These are phyloP conservation scores for Anthophora plumipes DNA, from an alignment of 2,888 invertebrate species.

Conservation along the genomic window DNA sequence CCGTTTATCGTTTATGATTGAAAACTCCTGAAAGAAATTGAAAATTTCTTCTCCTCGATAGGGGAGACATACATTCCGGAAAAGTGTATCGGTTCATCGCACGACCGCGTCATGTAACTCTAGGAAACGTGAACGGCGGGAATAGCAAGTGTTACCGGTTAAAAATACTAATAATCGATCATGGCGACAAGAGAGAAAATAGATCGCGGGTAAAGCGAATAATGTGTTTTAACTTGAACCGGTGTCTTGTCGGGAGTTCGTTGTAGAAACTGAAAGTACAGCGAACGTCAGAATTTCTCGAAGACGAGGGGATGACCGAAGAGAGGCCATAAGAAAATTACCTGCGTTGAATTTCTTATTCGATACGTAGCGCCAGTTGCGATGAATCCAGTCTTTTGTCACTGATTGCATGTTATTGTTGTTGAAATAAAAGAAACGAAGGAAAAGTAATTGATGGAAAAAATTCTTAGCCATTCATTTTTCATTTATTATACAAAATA, in stretches of 20 bases:
- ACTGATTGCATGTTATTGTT: conserved; percentile 34
- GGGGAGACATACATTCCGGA: neutral
- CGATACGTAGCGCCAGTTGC: conserved; percentile 65
- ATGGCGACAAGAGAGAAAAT: conserved; percentile 47
- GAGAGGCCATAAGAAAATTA: conserved; percentile 80
- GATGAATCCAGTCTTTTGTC: conserved; percentile 56
- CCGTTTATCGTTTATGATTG: too few relatives aligned
- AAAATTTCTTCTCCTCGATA: too few relatives aligned
- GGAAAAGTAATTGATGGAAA: conserved; percentile 61
- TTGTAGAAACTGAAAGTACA: conserved; percentile 44
- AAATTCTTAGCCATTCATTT: conserved; percentile 24
- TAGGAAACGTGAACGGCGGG: conserved; percentile 16
- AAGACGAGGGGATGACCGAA: conserved; percentile 59
- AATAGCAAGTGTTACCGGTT: conserved; percentile 45
- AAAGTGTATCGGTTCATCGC: conserved; percentile 44
- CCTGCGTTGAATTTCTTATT: conserved; percentile 78
- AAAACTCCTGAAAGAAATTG: neutral
- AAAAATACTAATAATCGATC: conserved; percentile 68
- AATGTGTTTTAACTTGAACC: conserved; percentile 45
- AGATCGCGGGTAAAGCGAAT: conserved; percentile 23
- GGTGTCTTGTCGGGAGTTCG: conserved; percentile 43
- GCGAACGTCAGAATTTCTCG: conserved; percentile 41
- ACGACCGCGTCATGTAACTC: conserved; percentile 34
- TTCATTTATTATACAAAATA: too few relatives aligned
- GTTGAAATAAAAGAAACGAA: conserved; percentile 59